Base-by-base conservation (phyloP, 1,140 invertebrate species). In the Adelges cooleyi region DNA sequence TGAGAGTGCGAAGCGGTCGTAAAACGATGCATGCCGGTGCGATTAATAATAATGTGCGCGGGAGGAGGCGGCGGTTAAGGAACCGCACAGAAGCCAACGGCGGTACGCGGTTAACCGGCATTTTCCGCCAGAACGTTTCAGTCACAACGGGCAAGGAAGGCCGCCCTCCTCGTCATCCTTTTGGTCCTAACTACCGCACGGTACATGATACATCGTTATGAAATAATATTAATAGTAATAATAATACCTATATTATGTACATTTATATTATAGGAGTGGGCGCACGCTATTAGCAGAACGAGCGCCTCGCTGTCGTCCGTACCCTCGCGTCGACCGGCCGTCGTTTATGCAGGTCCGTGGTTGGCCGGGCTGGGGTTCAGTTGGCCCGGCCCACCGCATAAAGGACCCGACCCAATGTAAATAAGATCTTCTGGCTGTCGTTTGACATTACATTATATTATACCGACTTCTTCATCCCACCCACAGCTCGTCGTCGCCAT, bases 311-410 rank as follows among this genome's bases (percentile, higher is more conserved):
- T 3, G n/a, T 17, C 33, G 40, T 38, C n/a, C 13, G 20, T 11
- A 44, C 8, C 22, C 23, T 2, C 3, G 20, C 22, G 9, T 15
- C 9, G 13, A 2, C 9, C 11, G 25, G 29, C 23, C 38, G 38
- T 44, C 53, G 53, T 25, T 54, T 22, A 56, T 22, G 53, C 38
- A 9, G 5, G 38, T n/a, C 42, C n/a, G 42, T 36, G 56, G 42
- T 62, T 62, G 56, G 56, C 25, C 25, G 25, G 40, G 13, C 25
- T 42, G 25, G n/a, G 56, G n/a, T 18, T 48, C 15, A 13, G 10
- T 25, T 23, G 27, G 56, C 17, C 56, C 56, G 27, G 56, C 56
- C 56, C 56, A 29, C 56, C 13, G 42, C 27, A n/a, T n/a, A 33
- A 33, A 1, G 56, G 56, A 62, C 23, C 25, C 56, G 42, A 17